phyloP scores from a whole-genome alignment of 2,797 vertebrate genomes.

The Chiloscyllium punctatum region DNA sequence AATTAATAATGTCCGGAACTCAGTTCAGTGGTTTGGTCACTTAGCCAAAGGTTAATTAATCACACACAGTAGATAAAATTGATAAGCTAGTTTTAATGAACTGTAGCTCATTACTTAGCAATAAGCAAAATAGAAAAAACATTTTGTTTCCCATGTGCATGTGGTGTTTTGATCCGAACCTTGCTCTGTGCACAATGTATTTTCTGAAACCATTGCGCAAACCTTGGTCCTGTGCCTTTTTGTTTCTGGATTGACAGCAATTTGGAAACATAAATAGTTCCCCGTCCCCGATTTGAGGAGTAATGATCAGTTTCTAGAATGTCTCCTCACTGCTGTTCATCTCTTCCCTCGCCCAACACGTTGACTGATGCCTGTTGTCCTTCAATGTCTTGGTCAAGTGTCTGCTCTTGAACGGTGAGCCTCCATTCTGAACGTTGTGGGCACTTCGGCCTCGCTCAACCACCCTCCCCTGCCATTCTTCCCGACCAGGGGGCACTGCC shows the following conservation, averaged over 20 bases:
- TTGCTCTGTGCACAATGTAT: conserved; percentile 24
- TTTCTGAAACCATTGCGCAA: background rate
- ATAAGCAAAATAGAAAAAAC: conserved; percentile 48
- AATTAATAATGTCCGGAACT: conserved; percentile 47
- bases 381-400: background rate
- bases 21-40: conserved; percentile 46
- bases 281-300: background rate
- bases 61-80: conserved; percentile 49
- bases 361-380: background rate
- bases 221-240: background rate
- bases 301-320: background rate
- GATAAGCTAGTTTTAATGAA: conserved; percentile 55
- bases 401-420: background rate
- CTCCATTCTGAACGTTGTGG: background rate
- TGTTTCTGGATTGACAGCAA: background rate
- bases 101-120: conserved; percentile 49
- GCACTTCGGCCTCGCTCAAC: too few relatives aligned
- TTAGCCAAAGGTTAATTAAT: conserved; percentile 55
- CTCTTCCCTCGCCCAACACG: background rate
- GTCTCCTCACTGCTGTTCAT: background rate
- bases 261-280: background rate
- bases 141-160: conserved; percentile 45
- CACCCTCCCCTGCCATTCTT: too few relatives aligned
- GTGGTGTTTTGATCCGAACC: conserved; percentile 43
- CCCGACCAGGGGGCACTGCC: too few relatives aligned